Conservation (phyloP, 2,113 vertebrate species). For the Aviceda subcristata region DNA sequence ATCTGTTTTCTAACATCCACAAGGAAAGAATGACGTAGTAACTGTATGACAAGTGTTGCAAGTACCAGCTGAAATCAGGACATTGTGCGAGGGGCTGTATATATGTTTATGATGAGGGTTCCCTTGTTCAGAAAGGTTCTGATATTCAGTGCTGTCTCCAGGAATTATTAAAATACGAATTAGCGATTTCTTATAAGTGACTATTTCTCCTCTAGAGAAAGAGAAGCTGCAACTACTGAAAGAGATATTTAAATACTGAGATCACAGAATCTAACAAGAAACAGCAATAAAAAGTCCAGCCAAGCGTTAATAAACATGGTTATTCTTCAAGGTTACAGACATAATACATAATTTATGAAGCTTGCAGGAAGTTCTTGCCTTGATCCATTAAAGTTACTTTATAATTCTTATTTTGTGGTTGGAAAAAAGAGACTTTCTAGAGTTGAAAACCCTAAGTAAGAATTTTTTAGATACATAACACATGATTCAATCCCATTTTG, state of each 20-base stretch:
- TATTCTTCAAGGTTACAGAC: constrained; percentile 53
- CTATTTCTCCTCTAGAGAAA: neutral
- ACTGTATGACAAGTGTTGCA: neutral
- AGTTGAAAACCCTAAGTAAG: neutral
- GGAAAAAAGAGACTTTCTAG: neutral
- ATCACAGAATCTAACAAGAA: constrained; percentile 33
- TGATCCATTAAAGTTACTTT: constrained; percentile 42
- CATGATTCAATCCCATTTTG: neutral
- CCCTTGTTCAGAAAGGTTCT: neutral
- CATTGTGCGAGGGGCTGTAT: neutral
- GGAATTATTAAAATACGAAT: neutral
- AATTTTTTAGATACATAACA: neutral
- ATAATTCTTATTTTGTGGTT: constrained; percentile 24
- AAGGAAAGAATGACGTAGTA: neutral
- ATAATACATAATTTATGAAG: constrained; percentile 57
- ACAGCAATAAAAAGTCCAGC: constrained; percentile 29
- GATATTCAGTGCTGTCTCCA: neutral
- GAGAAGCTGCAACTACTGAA: neutral
- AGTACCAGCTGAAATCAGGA: neutral
- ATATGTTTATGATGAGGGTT: neutral
- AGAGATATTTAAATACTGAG: constrained; percentile 31
- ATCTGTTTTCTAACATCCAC: neutral
- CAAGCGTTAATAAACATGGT: constrained; percentile 38
- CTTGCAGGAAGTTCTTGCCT: constrained; percentile 24
- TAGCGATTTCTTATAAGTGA: neutral